Percentiles rank a stretch among this genome's conserved stretches.
Evolutionary conservation across 1,140 invertebrate genomes (phyloP).

Genomic region (Cotesia typhae): DNA sequence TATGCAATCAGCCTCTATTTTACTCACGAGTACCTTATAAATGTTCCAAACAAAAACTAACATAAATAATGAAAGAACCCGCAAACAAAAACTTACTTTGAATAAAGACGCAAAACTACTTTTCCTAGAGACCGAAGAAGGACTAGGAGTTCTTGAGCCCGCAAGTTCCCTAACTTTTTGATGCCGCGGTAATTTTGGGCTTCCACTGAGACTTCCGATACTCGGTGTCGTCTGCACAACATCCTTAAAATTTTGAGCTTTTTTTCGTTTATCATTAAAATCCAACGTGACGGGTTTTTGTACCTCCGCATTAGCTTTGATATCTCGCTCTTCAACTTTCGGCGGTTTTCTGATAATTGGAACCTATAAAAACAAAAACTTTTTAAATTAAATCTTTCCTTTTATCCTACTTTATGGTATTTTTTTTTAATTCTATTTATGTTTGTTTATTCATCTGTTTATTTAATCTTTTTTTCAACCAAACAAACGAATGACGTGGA

Average conservation of each 20-base stretch:
- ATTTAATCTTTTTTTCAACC: background rate
- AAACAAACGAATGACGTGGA: no score
- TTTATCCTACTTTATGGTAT: background rate
- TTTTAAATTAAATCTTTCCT: conserved; percentile 12
- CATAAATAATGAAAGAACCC: conserved; percentile 12
- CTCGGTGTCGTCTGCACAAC: conserved; percentile 53
- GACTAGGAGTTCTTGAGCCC: conserved; percentile 67
- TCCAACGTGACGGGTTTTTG: conserved; percentile 60
- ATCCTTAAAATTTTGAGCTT: conserved; percentile 55
- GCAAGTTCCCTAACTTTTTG: conserved; percentile 63
- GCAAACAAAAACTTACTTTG: conserved; percentile 69
- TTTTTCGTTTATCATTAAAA: conserved; percentile 57
- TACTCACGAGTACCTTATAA: no score
- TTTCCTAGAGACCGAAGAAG: conserved; percentile 74
- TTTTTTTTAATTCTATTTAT: conserved; percentile 9
- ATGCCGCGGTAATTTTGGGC: conserved; percentile 57
- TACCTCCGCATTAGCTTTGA: conserved; percentile 43
- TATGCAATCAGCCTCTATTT: no score
- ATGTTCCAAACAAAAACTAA: background rate
- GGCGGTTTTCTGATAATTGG: conserved; percentile 51
- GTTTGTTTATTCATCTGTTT: background rate
- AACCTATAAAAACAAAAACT: conserved; percentile 41
- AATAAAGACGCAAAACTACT: conserved; percentile 83
- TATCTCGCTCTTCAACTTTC: conserved; percentile 15
- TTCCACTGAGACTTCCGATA: conserved; percentile 46